phyloP scores from a whole-genome alignment of 2,888 invertebrate species.

The Drosophila anomelani region DNA sequence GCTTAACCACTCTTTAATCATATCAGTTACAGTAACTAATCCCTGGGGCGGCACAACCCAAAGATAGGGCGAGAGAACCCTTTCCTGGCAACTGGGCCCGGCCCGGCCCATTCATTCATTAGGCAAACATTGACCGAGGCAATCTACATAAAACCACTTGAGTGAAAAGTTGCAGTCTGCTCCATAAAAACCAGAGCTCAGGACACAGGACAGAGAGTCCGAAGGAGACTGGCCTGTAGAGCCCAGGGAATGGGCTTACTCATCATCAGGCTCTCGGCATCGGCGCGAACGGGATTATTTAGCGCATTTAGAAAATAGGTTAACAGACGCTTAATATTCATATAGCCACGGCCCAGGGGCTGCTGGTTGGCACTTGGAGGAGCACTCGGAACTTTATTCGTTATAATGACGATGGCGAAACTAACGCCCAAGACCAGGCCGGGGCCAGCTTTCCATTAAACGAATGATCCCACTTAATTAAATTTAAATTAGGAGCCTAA shows the following conservation, averaged over 20 bases:
- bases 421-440: constrained; percentile 47
- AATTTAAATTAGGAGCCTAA: constrained; percentile 78
- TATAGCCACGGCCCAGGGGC: constrained; percentile 37
- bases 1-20: constrained; percentile 33
- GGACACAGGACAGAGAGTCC: constrained; percentile 6
- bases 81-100: constrained; percentile 17
- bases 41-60: constrained; percentile 17
- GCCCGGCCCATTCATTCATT: constrained; percentile 53
- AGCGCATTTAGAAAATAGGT: constrained; percentile 73
- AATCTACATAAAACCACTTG: constrained; percentile 53
- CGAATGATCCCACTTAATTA: constrained; percentile 76
- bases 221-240: neutral
- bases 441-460: constrained; percentile 44
- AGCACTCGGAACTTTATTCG: constrained; percentile 70
- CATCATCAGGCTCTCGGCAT: constrained; percentile 36
- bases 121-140: constrained; percentile 58
- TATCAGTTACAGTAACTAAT: constrained; percentile 39
- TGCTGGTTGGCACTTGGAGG: constrained; percentile 3
- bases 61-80: constrained; percentile 10
- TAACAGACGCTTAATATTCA: constrained; percentile 77
- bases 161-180: constrained; percentile 49
- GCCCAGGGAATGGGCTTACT: constrained; percentile 41
- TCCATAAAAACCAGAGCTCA: constrained; percentile 39
- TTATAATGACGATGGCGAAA: constrained; percentile 69
- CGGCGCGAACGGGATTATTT: constrained; percentile 52